Evolutionary conservation across 1,140 invertebrate species (phyloP).

Genomic region (Papilio polytes): DNA sequence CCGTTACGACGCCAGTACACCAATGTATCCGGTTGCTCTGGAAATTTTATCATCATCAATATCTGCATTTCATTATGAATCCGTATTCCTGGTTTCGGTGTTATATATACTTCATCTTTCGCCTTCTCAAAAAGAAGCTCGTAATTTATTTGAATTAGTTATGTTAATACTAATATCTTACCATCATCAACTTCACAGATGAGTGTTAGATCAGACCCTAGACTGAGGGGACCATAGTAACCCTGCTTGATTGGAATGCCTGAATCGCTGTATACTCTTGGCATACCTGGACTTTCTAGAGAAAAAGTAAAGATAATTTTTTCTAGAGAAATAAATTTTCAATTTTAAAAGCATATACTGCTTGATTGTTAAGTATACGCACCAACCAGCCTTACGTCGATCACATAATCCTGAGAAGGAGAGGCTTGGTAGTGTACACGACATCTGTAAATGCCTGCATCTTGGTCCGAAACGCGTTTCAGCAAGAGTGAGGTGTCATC

Average conservation of each 20-base stretch:
- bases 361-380: slow-evolving; percentile 45
- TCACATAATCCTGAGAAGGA: slow-evolving; percentile 70
- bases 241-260: slow-evolving; percentile 59
- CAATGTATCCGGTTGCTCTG: slow-evolving; percentile 63
- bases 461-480: slow-evolving; percentile 59
- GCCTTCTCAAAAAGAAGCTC: too few species aligned
- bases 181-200: slow-evolving; percentile 69
- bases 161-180: slow-evolving; percentile 44
- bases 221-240: slow-evolving; percentile 64
- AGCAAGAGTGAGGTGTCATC: slow-evolving; percentile 70
- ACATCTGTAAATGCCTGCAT: slow-evolving; percentile 68
- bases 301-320: slow-evolving; percentile 26
- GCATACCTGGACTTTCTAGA: slow-evolving; percentile 65
- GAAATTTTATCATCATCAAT: background rate
- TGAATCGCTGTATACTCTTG: slow-evolving; percentile 60
- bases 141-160: too few species aligned
- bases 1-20: slow-evolving; percentile 74
- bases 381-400: slow-evolving; percentile 71
- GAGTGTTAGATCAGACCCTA: slow-evolving; percentile 63
- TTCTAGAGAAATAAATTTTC: background rate
- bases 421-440: slow-evolving; percentile 73
- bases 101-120: too few species aligned
- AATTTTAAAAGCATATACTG: background rate
- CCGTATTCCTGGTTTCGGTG: too few species aligned
- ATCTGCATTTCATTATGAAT: background rate